Percentiles rank a stretch among this genome's conserved stretches.
phyloP scores from a whole-genome alignment of 2,888 invertebrate species.

The Pyrocoelia pectoralis region DNA sequence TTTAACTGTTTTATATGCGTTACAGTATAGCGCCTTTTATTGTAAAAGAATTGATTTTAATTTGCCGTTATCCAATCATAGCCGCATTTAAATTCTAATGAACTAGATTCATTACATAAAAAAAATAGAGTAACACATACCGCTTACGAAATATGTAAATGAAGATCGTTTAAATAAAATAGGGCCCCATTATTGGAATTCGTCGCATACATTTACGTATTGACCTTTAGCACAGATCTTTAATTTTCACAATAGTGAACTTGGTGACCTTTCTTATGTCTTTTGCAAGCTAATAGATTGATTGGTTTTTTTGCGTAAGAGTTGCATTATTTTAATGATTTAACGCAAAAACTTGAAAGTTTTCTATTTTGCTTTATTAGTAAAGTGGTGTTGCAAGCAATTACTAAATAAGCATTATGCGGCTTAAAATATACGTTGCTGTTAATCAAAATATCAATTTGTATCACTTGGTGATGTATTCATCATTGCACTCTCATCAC shows the following conservation, averaged over 20 bases:
- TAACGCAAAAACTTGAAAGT: neutral
- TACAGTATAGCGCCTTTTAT: neutral
- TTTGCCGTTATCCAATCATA: neutral
- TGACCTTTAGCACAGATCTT: neutral
- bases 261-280: neutral
- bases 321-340: neutral
- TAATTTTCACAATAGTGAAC: neutral
- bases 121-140: neutral
- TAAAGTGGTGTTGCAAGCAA: too few species aligned
- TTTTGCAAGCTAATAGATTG: neutral
- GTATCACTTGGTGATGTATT: too few species aligned
- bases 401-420: too few species aligned
- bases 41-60: neutral
- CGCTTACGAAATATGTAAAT: too few species aligned
- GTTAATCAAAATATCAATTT: too few species aligned
- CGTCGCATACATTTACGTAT: neutral
- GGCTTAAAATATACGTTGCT: too few species aligned
- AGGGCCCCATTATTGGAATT: too few species aligned
- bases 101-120: neutral
- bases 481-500: too few species aligned
- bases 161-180: too few species aligned
- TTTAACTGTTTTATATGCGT: neutral
- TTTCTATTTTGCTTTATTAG: too few species aligned
- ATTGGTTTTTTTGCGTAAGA: neutral
- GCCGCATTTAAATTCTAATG: neutral